Percentiles rank a stretch among this genome's conserved stretches.
Evolutionary conservation across 2,888 invertebrate genomes (phyloP).

Genomic region (Trichopoda pennipes): DNA sequence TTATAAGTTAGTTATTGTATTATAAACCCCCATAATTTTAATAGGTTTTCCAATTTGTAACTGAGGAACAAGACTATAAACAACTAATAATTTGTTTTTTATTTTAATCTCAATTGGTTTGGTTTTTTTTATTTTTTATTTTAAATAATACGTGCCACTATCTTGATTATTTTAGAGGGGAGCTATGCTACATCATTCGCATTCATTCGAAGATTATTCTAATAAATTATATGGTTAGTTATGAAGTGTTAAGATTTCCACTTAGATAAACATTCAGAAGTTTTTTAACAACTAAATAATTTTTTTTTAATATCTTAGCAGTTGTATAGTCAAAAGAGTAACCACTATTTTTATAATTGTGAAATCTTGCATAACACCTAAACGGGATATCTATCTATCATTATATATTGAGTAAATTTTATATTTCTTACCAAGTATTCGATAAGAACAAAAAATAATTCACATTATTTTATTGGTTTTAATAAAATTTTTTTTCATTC

Average conservation of each 20-base stretch:
- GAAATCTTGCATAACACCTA: no score
- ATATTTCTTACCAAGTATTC: no score
- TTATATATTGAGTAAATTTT: no score
- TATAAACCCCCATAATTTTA: conserved; percentile 26
- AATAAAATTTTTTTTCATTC: no score
- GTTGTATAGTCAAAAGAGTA: no score
- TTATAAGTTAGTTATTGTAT: conserved; percentile 42
- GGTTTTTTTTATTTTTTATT: no score
- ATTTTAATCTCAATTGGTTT: conserved; percentile 34
- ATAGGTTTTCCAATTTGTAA: conserved; percentile 34
- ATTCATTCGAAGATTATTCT: conserved; percentile 20
- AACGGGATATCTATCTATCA: no score
- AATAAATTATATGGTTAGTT: conserved; percentile 35
- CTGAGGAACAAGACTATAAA: conserved; percentile 4
- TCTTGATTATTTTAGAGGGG: conserved; percentile 16
- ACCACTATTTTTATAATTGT: no score
- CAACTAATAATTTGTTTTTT: not conserved
- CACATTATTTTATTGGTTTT: no score
- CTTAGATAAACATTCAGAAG: conserved; percentile 42
- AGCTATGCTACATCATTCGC: conserved; percentile 12
- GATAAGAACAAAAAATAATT: no score
- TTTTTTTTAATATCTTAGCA: not conserved
- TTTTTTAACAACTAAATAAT: conserved; percentile 4
- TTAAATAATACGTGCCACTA: conserved; percentile 19
- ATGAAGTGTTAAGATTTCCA: conserved; percentile 61